Conservation (phyloP, 2,888 invertebrate species). For the Callosobruchus maculatus region DNA sequence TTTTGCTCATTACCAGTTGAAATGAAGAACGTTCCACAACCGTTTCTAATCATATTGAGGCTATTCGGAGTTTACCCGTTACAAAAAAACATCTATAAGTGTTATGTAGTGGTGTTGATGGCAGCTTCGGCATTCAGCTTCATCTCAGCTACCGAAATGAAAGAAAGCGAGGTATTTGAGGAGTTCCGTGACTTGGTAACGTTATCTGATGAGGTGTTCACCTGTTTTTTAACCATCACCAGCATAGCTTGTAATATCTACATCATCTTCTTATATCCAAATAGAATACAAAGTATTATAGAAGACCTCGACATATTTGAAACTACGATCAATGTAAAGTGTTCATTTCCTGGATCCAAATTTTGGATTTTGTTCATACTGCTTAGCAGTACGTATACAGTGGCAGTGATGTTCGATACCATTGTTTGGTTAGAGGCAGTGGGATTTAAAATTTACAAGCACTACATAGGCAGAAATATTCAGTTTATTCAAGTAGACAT, state of each 20-base stretch:
- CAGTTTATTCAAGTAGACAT: background rate
- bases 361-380: background rate
- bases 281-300: background rate
- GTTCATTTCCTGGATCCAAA: background rate
- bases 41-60: too few relatives aligned
- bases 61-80: background rate
- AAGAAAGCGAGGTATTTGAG: background rate
- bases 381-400: background rate
- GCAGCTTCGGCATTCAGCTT: background rate
- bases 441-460: background rate
- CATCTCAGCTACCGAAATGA: background rate
- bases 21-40: too few relatives aligned
- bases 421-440: background rate
- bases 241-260: background rate
- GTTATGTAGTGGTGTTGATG: background rate
- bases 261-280: background rate
- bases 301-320: background rate
- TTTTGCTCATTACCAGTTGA: too few relatives aligned
- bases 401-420: background rate
- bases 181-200: background rate
- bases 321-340: background rate
- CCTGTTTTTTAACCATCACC: background rate
- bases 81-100: background rate
- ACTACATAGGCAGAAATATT: background rate
- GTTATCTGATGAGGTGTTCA: background rate